Evolutionary conservation across 2,113 vertebrate species (phyloP).

Genomic region (Tenrec ecaudatus): DNA sequence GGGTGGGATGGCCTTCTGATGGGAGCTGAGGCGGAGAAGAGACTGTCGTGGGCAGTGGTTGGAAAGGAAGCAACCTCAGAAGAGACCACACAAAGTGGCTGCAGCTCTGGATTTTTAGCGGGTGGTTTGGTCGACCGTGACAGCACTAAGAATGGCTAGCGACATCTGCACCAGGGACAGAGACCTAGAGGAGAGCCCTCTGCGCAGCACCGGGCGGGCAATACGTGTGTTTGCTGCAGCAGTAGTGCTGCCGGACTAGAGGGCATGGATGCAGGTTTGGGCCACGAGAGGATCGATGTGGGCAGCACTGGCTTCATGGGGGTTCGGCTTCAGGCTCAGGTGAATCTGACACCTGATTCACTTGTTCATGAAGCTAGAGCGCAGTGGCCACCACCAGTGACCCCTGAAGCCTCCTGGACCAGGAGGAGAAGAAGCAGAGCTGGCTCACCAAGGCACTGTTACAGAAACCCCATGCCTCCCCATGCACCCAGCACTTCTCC

Average conservation of each 20-base stretch:
- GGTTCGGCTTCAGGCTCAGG: neutral
- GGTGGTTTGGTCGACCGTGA: neutral
- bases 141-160: neutral
- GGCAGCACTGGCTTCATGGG: neutral
- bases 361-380: neutral
- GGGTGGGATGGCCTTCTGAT: neutral
- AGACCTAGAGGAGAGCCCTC: neutral
- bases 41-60: neutral
- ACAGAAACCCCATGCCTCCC: neutral
- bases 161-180: no score
- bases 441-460: fast-evolving
- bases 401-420: neutral
- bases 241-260: neutral
- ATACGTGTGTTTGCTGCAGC: neutral
- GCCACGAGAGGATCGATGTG: no score
- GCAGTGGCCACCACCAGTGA: neutral
- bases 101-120: neutral
- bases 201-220: neutral
- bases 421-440: neutral
- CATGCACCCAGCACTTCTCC: fast-evolving
- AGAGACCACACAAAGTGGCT: neutral
- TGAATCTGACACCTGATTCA: neutral
- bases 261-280: neutral
- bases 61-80: neutral
- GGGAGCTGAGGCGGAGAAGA: neutral